phyloP scores from a whole-genome alignment of 2,888 invertebrate species.

The Eumerus sabulonum region DNA sequence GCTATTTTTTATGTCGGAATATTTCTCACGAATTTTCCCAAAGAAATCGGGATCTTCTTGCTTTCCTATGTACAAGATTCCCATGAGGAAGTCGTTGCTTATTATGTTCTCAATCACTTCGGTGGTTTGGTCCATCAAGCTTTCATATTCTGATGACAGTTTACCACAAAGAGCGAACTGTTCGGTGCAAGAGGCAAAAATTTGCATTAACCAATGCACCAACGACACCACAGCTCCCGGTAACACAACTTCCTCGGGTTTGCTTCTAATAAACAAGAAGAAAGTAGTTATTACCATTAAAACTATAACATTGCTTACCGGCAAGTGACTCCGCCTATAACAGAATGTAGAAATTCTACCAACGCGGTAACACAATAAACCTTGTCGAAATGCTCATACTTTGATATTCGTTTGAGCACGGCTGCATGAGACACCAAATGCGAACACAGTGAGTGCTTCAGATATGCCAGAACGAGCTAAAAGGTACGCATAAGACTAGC shows the following conservation, averaged over 20 bases:
- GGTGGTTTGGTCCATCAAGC: conserved; percentile 86
- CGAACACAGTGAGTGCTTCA: conserved; percentile 94
- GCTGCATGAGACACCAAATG: conserved; percentile 95
- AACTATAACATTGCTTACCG: conserved; percentile 71
- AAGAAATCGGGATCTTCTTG: conserved; percentile 88
- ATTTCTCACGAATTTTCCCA: conserved; percentile 85
- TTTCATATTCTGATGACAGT: conserved; percentile 78
- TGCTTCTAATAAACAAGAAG: conserved; percentile 81
- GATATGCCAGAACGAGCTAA: conserved; percentile 92
- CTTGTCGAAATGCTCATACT: conserved; percentile 92
- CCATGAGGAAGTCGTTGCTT: conserved; percentile 87
- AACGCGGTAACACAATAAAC: conserved; percentile 93
- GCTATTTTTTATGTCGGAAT: conserved; percentile 78
- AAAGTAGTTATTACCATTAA: no score
- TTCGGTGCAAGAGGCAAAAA: conserved; percentile 80
- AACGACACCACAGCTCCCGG: conserved; percentile 90
- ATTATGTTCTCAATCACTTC: conserved; percentile 84
- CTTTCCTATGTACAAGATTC: conserved; percentile 90
- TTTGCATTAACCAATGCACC: conserved; percentile 89
- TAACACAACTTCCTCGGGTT: conserved; percentile 92
- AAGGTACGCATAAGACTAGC: background rate
- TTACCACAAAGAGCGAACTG: conserved; percentile 74
- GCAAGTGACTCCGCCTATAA: conserved; percentile 82
- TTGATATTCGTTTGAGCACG: conserved; percentile 91
- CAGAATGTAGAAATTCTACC: conserved; percentile 90